Base-by-base conservation (phyloP, 2,888 invertebrate species). In the Stegana nigrithorax region DNA sequence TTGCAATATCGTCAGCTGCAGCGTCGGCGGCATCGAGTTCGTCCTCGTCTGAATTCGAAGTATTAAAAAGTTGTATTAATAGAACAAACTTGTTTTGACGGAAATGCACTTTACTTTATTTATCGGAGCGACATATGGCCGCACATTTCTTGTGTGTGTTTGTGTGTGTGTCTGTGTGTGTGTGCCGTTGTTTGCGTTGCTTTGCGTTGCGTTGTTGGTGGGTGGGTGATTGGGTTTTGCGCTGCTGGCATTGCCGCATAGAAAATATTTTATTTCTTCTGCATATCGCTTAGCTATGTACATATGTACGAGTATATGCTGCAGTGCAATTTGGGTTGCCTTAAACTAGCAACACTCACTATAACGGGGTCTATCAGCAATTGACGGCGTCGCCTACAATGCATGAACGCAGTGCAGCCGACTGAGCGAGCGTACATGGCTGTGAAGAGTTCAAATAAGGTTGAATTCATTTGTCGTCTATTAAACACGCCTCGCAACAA, bases 401-500 rank as follows among this genome's bases (percentile, higher is more conserved):
- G n/a, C n/a, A n/a, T n/a, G n/a, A n/a, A n/a, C n/a, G n/a, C n/a
- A n/a, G n/a, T n/a, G n/a, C n/a, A 80, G 80, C 79, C 76, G n/a
- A n/a, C n/a, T n/a, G n/a, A n/a, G n/a, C n/a, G n/a, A n/a, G n/a
- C n/a, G n/a, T n/a, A n/a, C n/a, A n/a, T n/a, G n/a, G n/a, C n/a
- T n/a, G n/a, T n/a, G n/a, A 39, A 75, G 77, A 80, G 75, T 75
- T 80, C 75, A 75, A 79, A 78, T 77, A 80, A 75, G 81, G 75
- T 75, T 75, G 75, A 77, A 75, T 73, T 78, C 81, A 75, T 75
- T 75, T 75, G 75, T 75, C 75, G 75, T 78, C 44, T n/a, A 75
- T 75, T 75, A 75, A 75, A 75, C 80, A 80, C 79, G 79, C 75
- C 81, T 78, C 78, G 81, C 80, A 75, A 75, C 80, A 80, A 80